Percentiles rank a stretch among this genome's conserved stretches.
These are phyloP conservation scores for Bambusicola thoracicus DNA, from an alignment of 2,113 vertebrate genomes.

Conservation along the genomic window DNA sequence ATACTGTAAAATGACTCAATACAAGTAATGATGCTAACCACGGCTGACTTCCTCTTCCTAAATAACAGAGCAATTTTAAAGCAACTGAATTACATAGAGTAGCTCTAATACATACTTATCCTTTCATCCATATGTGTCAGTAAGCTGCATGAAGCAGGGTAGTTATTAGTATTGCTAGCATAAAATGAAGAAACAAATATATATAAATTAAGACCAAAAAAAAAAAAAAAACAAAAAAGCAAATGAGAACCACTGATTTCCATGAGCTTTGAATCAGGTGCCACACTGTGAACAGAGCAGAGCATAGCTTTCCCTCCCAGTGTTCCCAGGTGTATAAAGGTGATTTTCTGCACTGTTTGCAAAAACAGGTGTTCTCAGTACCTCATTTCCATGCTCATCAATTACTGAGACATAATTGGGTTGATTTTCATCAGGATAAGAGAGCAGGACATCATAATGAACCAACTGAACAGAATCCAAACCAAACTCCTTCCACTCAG, in stretches of 20 bases:
- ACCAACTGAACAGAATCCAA: conserved; percentile 89
- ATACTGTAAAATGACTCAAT: neutral
- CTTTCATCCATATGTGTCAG: neutral
- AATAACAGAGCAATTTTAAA: neutral
- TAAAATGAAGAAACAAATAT: neutral
- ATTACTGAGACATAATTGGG: conserved; percentile 92
- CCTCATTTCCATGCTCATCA: conserved; percentile 86
- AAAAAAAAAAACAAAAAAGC: neutral
- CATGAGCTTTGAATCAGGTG: neutral
- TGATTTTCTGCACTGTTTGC: neutral
- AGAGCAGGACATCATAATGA: conserved; percentile 93
- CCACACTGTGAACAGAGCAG: neutral
- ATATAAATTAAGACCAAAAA: neutral
- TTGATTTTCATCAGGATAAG: conserved; percentile 87
- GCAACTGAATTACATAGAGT: neutral
- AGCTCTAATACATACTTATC: neutral
- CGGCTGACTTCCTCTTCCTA: neutral
- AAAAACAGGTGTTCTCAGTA: conserved; percentile 56
- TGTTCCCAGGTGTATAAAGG: neutral
- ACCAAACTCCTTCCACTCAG: conserved; percentile 90
- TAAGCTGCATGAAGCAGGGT: neutral
- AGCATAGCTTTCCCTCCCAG: neutral
- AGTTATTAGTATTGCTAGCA: neutral
- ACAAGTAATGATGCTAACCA: neutral
- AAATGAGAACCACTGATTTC: neutral